Percentiles rank a stretch among this genome's conserved stretches.
These are phyloP conservation scores for Nycteola revayana DNA, from an alignment of 2,888 invertebrate species.

Conservation along the genomic window DNA sequence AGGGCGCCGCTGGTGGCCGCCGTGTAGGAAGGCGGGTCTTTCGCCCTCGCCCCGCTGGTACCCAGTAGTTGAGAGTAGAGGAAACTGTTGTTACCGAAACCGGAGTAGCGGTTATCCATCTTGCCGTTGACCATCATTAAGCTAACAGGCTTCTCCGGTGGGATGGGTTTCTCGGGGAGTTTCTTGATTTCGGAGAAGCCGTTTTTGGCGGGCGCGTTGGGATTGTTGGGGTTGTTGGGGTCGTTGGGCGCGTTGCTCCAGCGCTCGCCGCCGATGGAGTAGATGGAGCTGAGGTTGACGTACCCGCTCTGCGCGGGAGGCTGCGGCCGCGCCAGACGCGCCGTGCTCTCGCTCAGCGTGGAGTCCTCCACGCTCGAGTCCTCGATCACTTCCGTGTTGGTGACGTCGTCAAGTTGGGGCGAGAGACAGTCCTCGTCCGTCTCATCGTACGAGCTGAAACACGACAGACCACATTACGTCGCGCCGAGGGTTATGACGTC, in stretches of 20 bases:
- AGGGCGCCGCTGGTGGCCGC: conserved; percentile 60
- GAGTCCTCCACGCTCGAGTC: conserved; percentile 75
- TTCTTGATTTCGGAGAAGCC: conserved; percentile 54
- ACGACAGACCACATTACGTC: conserved; percentile 8
- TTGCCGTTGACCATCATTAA: conserved; percentile 76
- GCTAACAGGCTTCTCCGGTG: conserved; percentile 75
- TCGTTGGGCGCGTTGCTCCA: conserved; percentile 39
- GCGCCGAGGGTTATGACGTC: neutral
- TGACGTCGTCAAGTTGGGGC: conserved; percentile 84
- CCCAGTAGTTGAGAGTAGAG: conserved; percentile 69
- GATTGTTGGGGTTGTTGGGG: conserved; percentile 28
- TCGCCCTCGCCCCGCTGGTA: conserved; percentile 54
- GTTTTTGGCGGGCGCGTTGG: conserved; percentile 38
- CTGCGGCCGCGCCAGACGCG: conserved; percentile 44
- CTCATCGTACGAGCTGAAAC: conserved; percentile 86
- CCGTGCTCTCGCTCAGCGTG: conserved; percentile 45
- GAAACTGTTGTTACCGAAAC: conserved; percentile 73
- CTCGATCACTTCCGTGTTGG: conserved; percentile 71
- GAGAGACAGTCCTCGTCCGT: conserved; percentile 86
- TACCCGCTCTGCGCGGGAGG: conserved; percentile 40
- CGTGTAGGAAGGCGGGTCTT: conserved; percentile 69
- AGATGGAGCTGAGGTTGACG: conserved; percentile 75
- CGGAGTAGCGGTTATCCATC: conserved; percentile 64
- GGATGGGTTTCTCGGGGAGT: conserved; percentile 65
- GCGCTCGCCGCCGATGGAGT: conserved; percentile 63